A percentile compares a stretch with the other conserved stretches of the same genome.
phyloP scores from a whole-genome alignment of 2,113 vertebrate genomes.

The Ailuropoda melanoleuca region DNA sequence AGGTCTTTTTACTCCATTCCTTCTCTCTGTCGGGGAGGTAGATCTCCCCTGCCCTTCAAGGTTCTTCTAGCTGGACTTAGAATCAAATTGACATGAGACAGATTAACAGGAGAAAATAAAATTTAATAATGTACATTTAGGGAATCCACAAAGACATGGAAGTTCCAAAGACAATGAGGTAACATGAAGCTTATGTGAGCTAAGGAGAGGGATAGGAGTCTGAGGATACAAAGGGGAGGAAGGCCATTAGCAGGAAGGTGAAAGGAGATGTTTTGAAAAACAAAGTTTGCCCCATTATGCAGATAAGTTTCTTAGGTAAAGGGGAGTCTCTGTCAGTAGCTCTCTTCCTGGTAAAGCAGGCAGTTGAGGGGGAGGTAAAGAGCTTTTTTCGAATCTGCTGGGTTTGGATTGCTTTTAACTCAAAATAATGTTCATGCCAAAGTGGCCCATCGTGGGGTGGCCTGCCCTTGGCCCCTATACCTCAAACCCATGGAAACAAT shows the following conservation, averaged over 20 bases:
- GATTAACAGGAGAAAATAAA: background rate
- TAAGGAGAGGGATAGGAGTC: background rate
- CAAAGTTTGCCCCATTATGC: background rate
- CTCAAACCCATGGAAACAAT: background rate
- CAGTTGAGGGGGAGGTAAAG: background rate
- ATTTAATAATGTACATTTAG: background rate
- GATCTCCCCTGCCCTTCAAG: background rate
- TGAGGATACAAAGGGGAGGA: background rate
- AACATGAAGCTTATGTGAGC: background rate
- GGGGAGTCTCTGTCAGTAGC: background rate
- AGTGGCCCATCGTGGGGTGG: background rate
- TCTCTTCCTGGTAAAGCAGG: background rate
- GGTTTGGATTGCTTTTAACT: background rate
- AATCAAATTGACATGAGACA: background rate
- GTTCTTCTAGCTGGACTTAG: background rate
- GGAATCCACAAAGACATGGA: background rate
- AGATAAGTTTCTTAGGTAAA: background rate
- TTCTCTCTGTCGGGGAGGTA: background rate
- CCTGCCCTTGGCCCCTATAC: background rate
- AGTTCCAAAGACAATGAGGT: background rate
- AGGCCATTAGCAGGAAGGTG: background rate
- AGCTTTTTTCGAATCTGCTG: background rate
- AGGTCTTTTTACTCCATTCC: background rate
- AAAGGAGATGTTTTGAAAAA: background rate
- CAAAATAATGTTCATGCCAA: background rate